Conservation (phyloP, 2,888 invertebrate species). For the Lepidochrysops patricia region DNA sequence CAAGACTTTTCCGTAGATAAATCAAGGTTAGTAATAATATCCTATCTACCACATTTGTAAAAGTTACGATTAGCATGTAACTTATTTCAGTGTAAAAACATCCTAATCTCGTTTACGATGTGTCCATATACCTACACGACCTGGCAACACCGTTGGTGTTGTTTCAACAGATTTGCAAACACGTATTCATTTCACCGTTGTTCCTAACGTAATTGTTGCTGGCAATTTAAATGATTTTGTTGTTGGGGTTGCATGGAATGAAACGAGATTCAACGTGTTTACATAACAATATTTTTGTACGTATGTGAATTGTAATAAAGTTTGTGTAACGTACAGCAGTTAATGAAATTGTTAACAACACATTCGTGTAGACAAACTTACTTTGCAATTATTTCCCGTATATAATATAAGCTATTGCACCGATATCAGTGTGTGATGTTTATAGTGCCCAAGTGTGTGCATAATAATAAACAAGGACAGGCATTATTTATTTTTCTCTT, state of each 20-base stretch:
- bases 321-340: not conserved
- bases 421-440: too few relatives aligned
- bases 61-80: too few relatives aligned
- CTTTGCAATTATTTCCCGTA: too few relatives aligned
- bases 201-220: slow-evolving; percentile 5
- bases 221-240: not conserved
- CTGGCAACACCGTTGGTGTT: not conserved
- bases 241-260: not conserved
- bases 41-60: too few relatives aligned
- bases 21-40: too few relatives aligned
- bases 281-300: not conserved
- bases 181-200: slow-evolving; percentile 7
- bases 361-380: too few relatives aligned
- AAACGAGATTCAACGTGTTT: not conserved
- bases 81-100: not conserved
- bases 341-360: too few relatives aligned
- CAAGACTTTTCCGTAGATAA: too few relatives aligned
- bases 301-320: not conserved
- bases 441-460: too few relatives aligned
- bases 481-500: too few relatives aligned
- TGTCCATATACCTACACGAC: not conserved
- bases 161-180: slow-evolving; percentile 2
- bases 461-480: too few relatives aligned
- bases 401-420: too few relatives aligned
- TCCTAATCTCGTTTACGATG: slow-evolving; percentile 2